Conservation (phyloP, 2,888 invertebrate genomes). For the Hypomecis atomaria region DNA sequence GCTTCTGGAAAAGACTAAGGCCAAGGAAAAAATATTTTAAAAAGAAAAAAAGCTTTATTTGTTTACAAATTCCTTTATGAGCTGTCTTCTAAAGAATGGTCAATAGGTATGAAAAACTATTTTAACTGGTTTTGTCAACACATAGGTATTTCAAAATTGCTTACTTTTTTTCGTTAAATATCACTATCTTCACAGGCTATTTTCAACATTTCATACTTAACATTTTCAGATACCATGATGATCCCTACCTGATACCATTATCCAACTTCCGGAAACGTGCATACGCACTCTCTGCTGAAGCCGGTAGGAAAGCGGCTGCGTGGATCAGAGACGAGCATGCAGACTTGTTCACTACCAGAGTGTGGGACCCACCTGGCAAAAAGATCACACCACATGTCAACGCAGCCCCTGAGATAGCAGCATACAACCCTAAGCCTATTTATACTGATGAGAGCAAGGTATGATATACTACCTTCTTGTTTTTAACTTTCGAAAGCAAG, state of each 20-base stretch:
- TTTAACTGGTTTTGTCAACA: too few species aligned
- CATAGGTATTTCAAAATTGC: too few species aligned
- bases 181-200: too few species aligned
- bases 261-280: conserved; percentile 88
- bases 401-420: conserved; percentile 87
- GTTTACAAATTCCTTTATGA: too few species aligned
- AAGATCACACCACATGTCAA: conserved; percentile 73
- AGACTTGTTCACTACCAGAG: conserved; percentile 86
- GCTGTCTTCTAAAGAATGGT: too few species aligned
- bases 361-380: conserved; percentile 87
- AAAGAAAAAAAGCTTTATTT: too few species aligned
- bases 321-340: conserved; percentile 92
- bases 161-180: too few species aligned
- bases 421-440: conserved; percentile 87
- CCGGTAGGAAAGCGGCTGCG: conserved; percentile 93
- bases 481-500: too few species aligned
- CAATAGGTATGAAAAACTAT: too few species aligned
- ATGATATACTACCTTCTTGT: conserved; percentile 5
- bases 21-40: too few species aligned
- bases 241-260: conserved; percentile 92
- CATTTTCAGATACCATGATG: conserved; percentile 90
- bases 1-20: too few species aligned
- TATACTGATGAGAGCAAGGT: conserved; percentile 89
- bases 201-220: too few species aligned
- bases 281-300: conserved; percentile 92